These are phyloP conservation scores for Microcebus griseorufus DNA, from an alignment of 2,113 vertebrate species.

Conservation along the genomic window DNA sequence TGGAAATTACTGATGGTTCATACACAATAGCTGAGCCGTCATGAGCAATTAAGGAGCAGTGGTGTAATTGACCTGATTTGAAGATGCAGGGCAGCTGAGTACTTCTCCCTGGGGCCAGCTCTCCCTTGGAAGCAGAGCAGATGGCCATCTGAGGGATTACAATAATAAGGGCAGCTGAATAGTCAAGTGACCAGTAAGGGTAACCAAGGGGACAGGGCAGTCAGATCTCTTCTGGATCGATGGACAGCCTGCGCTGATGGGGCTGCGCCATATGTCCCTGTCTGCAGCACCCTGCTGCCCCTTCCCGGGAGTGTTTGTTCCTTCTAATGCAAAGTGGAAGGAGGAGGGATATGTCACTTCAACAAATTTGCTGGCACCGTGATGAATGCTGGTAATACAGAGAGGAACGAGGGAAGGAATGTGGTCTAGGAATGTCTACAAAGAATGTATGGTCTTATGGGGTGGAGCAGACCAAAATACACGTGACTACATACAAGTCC, in stretches of 20 bases:
- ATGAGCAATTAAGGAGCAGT: conserved; percentile 72
- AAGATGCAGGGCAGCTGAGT: conserved; percentile 74
- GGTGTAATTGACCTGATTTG: conserved; percentile 76
- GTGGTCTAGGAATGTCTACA: neutral
- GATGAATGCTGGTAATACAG: neutral
- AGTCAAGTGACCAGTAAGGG: conserved; percentile 70
- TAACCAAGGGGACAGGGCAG: conserved; percentile 66
- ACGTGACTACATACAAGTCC: neutral
- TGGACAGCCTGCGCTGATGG: conserved; percentile 18
- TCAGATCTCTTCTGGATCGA: conserved; percentile 64
- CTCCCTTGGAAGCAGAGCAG: conserved; percentile 69
- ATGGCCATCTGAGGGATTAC: conserved; percentile 74
- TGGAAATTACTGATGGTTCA: conserved; percentile 72
- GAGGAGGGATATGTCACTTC: neutral
- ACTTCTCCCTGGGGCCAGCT: conserved; percentile 59
- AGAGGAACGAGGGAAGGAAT: neutral
- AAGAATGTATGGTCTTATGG: neutral
- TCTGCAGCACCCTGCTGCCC: neutral
- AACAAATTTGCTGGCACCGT: neutral
- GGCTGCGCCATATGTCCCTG: conserved; percentile 56
- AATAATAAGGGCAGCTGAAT: conserved; percentile 72
- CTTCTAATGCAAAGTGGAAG: conserved; percentile 16
- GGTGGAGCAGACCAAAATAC: neutral
- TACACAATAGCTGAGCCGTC: conserved; percentile 65
- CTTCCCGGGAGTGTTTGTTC: neutral